phyloP scores from a whole-genome alignment of 2,797 vertebrate species.

The Arctocebus calabarensis region DNA sequence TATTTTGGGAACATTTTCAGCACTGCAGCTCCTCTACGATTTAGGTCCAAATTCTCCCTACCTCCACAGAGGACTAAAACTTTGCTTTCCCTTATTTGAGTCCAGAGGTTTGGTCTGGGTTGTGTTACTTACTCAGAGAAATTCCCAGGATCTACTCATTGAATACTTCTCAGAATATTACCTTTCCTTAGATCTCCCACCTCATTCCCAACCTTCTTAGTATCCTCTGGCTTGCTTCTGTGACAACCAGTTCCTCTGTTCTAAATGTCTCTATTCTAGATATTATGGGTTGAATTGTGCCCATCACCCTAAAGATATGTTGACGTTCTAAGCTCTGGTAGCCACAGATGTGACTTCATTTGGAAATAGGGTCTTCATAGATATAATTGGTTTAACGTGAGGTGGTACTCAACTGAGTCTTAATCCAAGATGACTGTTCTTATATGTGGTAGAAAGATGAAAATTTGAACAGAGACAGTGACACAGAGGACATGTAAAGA shows the following conservation, averaged over 20 bases:
- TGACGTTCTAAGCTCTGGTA: neutral
- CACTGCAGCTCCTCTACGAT: neutral
- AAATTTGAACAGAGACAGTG: neutral
- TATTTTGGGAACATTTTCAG: neutral
- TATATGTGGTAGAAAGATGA: neutral
- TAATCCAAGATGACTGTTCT: neutral
- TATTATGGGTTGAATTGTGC: neutral
- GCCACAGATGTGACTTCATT: conserved; percentile 15
- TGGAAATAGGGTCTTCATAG: conserved; percentile 49
- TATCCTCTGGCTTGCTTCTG: neutral
- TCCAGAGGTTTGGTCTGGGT: neutral
- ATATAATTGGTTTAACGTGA: neutral
- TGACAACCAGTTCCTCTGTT: neutral
- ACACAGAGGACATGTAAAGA: neutral
- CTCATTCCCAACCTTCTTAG: no score
- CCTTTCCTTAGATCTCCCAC: neutral
- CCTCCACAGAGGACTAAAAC: neutral
- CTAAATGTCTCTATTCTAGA: neutral
- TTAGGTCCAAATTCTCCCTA: neutral
- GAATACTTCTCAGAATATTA: neutral
- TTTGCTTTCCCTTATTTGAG: neutral
- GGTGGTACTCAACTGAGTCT: neutral
- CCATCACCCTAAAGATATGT: neutral
- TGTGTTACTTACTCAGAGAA: neutral
- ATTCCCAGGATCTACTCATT: neutral